Base-by-base conservation (phyloP, 2,113 vertebrate genomes). In the Salvelinus namaycush region DNA sequence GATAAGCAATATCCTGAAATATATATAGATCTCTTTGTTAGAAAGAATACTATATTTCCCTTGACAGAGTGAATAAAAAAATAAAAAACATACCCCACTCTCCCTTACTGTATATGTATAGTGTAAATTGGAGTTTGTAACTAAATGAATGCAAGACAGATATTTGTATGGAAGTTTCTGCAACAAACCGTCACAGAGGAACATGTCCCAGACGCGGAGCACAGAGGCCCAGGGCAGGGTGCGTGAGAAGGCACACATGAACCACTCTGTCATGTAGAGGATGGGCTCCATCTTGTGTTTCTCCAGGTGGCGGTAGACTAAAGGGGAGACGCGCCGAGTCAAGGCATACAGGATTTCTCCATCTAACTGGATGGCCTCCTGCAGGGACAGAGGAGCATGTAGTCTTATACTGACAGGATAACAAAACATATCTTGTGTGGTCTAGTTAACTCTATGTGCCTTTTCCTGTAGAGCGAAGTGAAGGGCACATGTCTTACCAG, bases 211-310 rank as follows among this genome's bases (percentile, higher is more conserved):
- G 81, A 99, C 95, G 0, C 98, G 94, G 85, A 99, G 92, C 84
- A 99, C 98, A 0, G 97, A 98, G 31, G 96, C 95, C 98, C 98
- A 99, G 75, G 98, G 98, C 83, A 99, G 91, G 0, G 98, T 99
- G 76, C 98, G 93, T 79, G 98, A 97, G 89, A 99, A 99, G 88
- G 97, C 98, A 9, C 98, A 99, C 98, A 99, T 99, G 87, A 98
- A 99, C 98, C 98, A 99, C 84, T 99, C 98, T 0, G 97, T 99
- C 98, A 99, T 99, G 94, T 99, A 99, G 31, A 99, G 95, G 91
- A 99, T 95, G 4, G 98, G 97, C 77, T 99, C 97, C 0, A 99
- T 97, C 92, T 98, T 98, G 92, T 99, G 95, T 85, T 96, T 97
- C 90, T 95, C 96, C 81, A 99, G 93, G 87, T 99, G 98, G 74